phyloP scores from a whole-genome alignment of 2,113 vertebrate genomes.

The Laticauda colubrina region DNA sequence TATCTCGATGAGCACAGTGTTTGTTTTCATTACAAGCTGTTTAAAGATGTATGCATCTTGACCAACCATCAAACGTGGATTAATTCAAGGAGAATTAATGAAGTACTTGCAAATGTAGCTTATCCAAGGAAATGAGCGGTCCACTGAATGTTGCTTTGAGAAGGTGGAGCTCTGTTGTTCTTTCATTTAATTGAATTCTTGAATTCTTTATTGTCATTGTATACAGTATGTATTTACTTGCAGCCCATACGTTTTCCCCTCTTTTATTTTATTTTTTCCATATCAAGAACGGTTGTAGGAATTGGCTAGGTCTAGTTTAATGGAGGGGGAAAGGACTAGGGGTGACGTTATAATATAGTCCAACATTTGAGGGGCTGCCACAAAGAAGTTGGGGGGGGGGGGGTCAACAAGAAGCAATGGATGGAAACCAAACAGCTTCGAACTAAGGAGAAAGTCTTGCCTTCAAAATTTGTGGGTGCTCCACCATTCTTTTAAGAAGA shows the following conservation, averaged over 20 bases:
- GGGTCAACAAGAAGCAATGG: background rate
- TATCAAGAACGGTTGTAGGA: background rate
- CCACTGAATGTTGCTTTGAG: background rate
- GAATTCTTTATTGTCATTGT: too few relatives aligned
- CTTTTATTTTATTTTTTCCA: too few relatives aligned
- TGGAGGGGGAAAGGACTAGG: background rate
- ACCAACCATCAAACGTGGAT: background rate
- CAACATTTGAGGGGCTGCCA: background rate
- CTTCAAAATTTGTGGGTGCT: background rate
- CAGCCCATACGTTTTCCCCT: background rate
- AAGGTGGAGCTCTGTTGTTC: background rate
- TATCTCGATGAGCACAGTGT: background rate
- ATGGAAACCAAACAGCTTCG: background rate
- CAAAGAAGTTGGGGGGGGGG: background rate
- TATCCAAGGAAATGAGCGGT: background rate
- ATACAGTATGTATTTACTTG: background rate
- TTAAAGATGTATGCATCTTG: background rate
- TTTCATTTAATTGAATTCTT: too few relatives aligned
- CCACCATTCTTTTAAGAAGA: background rate
- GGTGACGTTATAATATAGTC: background rate
- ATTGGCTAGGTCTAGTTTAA: background rate
- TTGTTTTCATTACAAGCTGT: background rate
- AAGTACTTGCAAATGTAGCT: background rate
- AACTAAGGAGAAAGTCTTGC: background rate
- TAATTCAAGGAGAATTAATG: background rate